Conservation (phyloP, 2,797 vertebrate species). For the Tarsius wallacei region DNA sequence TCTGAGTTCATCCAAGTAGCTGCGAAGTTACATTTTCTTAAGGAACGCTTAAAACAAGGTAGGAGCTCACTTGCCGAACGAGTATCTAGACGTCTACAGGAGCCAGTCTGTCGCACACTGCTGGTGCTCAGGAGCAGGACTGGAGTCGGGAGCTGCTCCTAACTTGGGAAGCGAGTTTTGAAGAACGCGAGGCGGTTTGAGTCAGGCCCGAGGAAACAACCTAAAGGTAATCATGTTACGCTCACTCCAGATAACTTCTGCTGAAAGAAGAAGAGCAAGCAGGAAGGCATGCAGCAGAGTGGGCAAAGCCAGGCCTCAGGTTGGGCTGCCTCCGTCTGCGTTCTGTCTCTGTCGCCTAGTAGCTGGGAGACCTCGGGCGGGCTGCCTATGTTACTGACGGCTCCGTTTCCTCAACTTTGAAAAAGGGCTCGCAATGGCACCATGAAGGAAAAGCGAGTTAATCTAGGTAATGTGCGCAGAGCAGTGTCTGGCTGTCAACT, state of each 20-base stretch:
- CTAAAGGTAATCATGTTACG: conserved; percentile 59
- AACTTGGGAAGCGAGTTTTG: conserved; percentile 6
- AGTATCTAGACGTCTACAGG: conserved; percentile 39
- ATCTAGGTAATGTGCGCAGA: not conserved
- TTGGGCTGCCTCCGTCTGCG: not conserved
- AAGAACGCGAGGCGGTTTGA: conserved; percentile 67
- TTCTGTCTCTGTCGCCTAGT: conserved; percentile 2
- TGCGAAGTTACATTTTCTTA: not conserved
- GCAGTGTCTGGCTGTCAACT: not conserved
- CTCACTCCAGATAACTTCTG: not conserved
- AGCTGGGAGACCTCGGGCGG: not conserved
- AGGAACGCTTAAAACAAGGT: conserved; percentile 54
- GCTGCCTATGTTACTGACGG: not conserved
- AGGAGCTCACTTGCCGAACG: not conserved
- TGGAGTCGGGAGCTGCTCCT: conserved; percentile 34
- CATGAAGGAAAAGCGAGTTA: not conserved
- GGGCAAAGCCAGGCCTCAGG: not conserved
- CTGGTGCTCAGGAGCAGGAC: not conserved
- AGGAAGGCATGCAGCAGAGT: not conserved
- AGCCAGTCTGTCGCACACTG: conserved; percentile 41
- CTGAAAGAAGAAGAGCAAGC: not conserved
- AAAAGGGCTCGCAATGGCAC: not conserved
- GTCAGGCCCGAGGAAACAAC: conserved; percentile 54
- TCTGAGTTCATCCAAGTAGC: too few relatives aligned
- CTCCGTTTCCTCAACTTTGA: conserved; percentile 36